phyloP scores from a whole-genome alignment of 2,797 vertebrate genomes.

The Xerus rutilus region DNA sequence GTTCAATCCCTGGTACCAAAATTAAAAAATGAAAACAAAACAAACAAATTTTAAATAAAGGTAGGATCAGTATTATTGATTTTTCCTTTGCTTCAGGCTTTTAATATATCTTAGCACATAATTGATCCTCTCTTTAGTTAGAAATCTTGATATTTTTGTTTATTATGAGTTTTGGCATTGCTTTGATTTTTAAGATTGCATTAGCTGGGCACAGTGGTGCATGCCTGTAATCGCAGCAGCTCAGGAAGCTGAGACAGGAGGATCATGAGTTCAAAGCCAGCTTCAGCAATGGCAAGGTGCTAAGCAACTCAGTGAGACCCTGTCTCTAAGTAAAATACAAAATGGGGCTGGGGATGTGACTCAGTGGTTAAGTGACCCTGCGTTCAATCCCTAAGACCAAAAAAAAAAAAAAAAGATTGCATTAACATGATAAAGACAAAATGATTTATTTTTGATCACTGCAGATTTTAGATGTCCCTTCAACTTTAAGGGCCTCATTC shows the following conservation, averaged over 20 bases:
- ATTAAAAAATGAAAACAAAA: too few relatives aligned
- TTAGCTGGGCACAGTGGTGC: not conserved
- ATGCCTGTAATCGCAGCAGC: too few relatives aligned
- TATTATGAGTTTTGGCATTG: not conserved
- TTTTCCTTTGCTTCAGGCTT: not conserved
- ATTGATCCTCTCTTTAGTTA: not conserved
- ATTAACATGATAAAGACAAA: not conserved
- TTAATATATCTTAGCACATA: not conserved
- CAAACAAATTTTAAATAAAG: not conserved
- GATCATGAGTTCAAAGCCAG: too few relatives aligned
- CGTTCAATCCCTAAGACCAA: fast-evolving
- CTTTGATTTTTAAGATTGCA: not conserved
- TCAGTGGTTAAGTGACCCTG: too few relatives aligned
- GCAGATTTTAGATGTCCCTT: not conserved
- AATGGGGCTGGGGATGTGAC: too few relatives aligned
- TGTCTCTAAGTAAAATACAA: too few relatives aligned
- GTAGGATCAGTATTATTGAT: not conserved
- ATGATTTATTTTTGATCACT: not conserved
- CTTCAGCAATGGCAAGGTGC: too few relatives aligned
- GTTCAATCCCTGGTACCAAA: too few relatives aligned
- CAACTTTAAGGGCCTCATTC: not conserved
- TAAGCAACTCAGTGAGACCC: too few relatives aligned
- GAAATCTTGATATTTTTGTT: not conserved
- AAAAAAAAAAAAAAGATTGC: not conserved
- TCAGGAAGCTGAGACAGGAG: too few relatives aligned